phyloP scores from a whole-genome alignment of 1,140 invertebrate species.

The Telenomus remus region DNA sequence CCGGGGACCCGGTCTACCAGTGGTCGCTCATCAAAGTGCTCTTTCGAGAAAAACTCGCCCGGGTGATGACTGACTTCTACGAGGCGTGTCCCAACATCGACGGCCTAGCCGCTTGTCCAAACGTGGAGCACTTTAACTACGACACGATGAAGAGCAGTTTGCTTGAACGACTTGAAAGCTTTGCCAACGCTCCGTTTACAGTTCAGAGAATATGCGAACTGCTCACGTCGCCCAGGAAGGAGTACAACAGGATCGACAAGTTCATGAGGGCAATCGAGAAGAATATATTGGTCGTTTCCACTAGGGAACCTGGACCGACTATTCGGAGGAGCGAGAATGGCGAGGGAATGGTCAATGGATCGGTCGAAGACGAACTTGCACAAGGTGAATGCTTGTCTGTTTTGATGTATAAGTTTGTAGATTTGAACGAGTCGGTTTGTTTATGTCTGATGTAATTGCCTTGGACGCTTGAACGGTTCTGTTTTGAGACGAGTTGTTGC shows the following conservation, averaged over 20 bases:
- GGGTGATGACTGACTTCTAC: slow-evolving; percentile 91
- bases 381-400: slow-evolving; percentile 36
- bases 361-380: slow-evolving; percentile 67
- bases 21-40: slow-evolving; percentile 92
- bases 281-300: slow-evolving; percentile 95
- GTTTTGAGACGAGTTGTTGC: not conserved
- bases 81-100: slow-evolving; percentile 84
- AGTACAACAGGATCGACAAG: slow-evolving; percentile 96
- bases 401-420: too few species aligned
- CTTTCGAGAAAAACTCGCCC: slow-evolving; percentile 89
- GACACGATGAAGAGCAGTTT: slow-evolving; percentile 91
- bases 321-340: slow-evolving; percentile 80
- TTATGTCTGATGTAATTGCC: too few species aligned
- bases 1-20: slow-evolving; percentile 94
- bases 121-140: slow-evolving; percentile 93
- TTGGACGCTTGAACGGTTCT: not conserved
- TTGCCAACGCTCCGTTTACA: slow-evolving; percentile 94
- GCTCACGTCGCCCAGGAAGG: slow-evolving; percentile 90
- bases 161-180: slow-evolving; percentile 88
- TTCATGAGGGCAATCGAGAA: slow-evolving; percentile 96
- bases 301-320: slow-evolving; percentile 87
- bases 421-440: too few species aligned
- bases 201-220: slow-evolving; percentile 96
- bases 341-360: slow-evolving; percentile 79
- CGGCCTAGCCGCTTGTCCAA: slow-evolving; percentile 85